phyloP scores from a whole-genome alignment of 2,797 vertebrate genomes.

The Macroramphosus scolopax region DNA sequence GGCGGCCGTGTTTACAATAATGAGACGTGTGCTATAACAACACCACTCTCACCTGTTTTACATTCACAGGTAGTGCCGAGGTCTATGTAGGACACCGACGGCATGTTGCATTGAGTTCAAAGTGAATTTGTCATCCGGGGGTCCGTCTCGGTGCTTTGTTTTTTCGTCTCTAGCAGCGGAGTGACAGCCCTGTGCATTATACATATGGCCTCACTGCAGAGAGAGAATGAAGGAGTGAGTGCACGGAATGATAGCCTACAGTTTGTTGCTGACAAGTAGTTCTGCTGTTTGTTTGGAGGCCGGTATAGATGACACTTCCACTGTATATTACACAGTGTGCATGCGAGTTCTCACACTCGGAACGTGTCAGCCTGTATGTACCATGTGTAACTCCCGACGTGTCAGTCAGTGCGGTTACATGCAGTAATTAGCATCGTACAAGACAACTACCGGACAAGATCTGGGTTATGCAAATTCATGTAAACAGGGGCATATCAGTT shows the following conservation, averaged over 20 bases:
- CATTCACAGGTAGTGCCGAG: conserved; percentile 35
- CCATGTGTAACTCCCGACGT: too few species aligned
- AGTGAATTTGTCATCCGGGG: conserved; percentile 46
- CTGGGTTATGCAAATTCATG: too few species aligned
- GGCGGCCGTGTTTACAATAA: conserved; percentile 20
- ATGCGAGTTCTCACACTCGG: too few species aligned
- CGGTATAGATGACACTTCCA: too few species aligned
- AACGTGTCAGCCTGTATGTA: too few species aligned
- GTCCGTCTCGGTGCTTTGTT: conserved; percentile 33
- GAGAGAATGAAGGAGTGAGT: conserved; percentile 32
- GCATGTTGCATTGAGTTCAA: conserved; percentile 40
- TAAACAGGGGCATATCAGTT: too few species aligned
- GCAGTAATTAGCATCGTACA: too few species aligned
- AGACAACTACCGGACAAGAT: too few species aligned
- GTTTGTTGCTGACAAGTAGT: too few species aligned
- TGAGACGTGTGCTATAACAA: neutral
- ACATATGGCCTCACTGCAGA: conserved; percentile 22
- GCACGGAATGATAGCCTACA: conserved; percentile 34
- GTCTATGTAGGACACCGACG: conserved; percentile 32
- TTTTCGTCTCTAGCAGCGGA: conserved; percentile 10
- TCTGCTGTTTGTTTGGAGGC: conserved; percentile 16
- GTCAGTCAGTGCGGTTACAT: too few species aligned
- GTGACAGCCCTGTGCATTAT: conserved; percentile 48
- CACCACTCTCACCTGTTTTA: conserved; percentile 34
- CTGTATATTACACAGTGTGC: too few species aligned